Evolutionary conservation across 2,888 invertebrate genomes (phyloP).

Genomic region (Pecten maximus): DNA sequence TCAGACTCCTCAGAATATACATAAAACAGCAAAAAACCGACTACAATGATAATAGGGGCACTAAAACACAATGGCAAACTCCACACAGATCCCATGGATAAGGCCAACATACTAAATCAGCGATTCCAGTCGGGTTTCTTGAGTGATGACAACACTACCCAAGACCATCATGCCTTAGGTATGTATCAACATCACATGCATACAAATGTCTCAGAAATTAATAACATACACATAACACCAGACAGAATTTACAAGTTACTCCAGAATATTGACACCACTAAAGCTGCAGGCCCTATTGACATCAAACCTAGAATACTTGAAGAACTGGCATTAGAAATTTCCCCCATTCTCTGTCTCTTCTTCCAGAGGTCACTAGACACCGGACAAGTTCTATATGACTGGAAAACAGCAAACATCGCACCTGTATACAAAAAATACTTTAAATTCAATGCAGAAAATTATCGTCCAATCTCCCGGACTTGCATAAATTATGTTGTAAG

Average conservation of each 20-base stretch:
- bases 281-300: conserved; percentile 23
- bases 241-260: not conserved
- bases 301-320: conserved; percentile 34
- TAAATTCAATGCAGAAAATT: too few species aligned
- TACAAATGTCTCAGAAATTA: too few species aligned
- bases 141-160: not conserved
- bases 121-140: conserved; percentile 27
- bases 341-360: conserved; percentile 22
- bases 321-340: conserved; percentile 8
- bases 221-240: not conserved
- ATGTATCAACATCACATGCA: not conserved
- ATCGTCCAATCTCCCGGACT: too few species aligned
- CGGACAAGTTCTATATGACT: too few species aligned
- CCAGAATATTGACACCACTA: not conserved
- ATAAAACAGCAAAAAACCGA: too few species aligned
- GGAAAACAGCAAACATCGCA: too few species aligned
- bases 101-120: conserved; percentile 30
- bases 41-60: not conserved
- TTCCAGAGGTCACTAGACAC: too few species aligned
- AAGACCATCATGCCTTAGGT: not conserved
- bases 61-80: conserved; percentile 36
- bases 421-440: too few species aligned
- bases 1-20: not conserved
- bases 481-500: too few species aligned
- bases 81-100: conserved; percentile 8